Evolutionary conservation across 2,797 vertebrate genomes (phyloP), one percentile per base, ranked within the genome.

Genomic region (Lagocephalus sceleratus): DNA sequence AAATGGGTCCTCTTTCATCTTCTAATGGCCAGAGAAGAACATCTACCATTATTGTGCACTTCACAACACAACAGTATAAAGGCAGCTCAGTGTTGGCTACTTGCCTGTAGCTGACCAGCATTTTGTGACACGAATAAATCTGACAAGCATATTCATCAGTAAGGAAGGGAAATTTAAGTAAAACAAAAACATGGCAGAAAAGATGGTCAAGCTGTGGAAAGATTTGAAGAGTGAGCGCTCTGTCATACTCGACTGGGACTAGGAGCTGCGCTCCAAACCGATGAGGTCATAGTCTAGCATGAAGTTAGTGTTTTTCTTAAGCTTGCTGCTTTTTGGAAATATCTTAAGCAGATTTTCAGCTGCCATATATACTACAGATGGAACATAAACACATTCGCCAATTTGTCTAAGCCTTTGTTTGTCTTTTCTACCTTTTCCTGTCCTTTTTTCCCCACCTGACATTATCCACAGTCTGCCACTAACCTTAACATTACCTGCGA

Each of bases 211-310:
- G 49, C 53, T 63, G 60, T 43, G 63, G 56, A 79, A 79, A 75
- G 51, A 54, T 71, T 85, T 54, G 71, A 63, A 73, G 62, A 84
- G 74, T 66, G 76, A 82, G 71, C n/a, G 59, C 73, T 80, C 75
- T 63, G 83, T 85, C 84, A 84, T 80, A 76, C 65, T 5, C 46
- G 47, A 75, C 79, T 76, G 59, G 62, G 70, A 83, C 63, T 68
- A 55, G 48, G 67, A 79, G 73, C 82, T 68, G 71, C 83, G 50
- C 67, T 83, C 87, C 84, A 71, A 79, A 79, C 64, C 64, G 63
- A 68, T 89, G 87, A 90, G 84, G 83, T 90, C 86, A 89, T 85
- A 42, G 68, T 65, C 71, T 63, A 75, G 70, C 14, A 25, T 66
- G 71, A 78, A 84, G 76, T 76, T 74, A 57, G 66, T 81, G 82